A percentile compares a stretch with the other conserved stretches of the same genome.
Evolutionary conservation across 2,113 vertebrate genomes (phyloP).

Genomic region (Microcebus tavaratra): DNA sequence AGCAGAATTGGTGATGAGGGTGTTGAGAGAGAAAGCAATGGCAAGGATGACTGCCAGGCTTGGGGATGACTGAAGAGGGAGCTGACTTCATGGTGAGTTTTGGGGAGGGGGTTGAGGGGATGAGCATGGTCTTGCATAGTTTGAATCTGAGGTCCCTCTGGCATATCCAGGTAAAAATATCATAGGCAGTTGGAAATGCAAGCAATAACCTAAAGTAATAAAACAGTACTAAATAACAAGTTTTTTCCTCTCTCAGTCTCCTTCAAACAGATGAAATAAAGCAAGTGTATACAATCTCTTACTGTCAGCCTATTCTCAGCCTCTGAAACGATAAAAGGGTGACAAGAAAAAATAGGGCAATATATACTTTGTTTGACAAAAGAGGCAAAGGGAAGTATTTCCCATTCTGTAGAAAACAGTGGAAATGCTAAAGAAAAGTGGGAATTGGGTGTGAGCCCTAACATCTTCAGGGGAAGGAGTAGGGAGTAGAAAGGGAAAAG

Average conservation of each 20-base stretch:
- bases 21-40: neutral
- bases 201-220: neutral
- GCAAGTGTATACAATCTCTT: neutral
- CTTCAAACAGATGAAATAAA: neutral
- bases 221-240: neutral
- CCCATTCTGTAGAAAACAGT: neutral
- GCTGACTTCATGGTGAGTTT: neutral
- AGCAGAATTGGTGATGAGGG: neutral
- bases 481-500: neutral
- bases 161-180: neutral
- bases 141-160: neutral
- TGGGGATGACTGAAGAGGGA: neutral
- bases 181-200: neutral
- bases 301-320: neutral
- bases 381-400: neutral
- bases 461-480: neutral
- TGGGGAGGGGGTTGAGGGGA: too few relatives aligned
- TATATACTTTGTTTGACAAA: neutral
- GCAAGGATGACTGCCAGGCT: neutral
- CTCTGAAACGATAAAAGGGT: neutral
- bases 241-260: neutral
- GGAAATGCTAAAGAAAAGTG: conserved; percentile 29
- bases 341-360: neutral
- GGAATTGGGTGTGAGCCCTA: neutral
- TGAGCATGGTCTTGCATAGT: neutral